phyloP scores from a whole-genome alignment of 2,797 vertebrate genomes.

The Neopelma chrysocephalum region DNA sequence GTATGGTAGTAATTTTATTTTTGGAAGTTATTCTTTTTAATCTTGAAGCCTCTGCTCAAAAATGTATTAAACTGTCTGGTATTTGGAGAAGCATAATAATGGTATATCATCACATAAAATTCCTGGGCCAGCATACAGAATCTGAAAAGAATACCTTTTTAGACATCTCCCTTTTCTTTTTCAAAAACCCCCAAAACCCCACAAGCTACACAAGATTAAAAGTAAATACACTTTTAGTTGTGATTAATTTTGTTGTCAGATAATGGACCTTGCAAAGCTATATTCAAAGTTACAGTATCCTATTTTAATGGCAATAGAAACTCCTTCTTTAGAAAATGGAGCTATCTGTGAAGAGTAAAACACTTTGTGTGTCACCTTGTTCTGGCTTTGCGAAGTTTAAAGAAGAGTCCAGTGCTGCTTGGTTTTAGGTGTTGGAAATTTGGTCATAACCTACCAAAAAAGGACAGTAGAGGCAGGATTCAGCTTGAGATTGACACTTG shows the following conservation, averaged over 20 bases:
- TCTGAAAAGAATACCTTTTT: neutral
- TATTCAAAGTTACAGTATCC: neutral
- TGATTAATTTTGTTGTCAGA: neutral
- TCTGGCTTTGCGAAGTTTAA: neutral
- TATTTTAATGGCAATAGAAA: neutral
- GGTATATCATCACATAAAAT: conserved; percentile 11
- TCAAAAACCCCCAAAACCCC: neutral
- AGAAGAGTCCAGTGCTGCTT: neutral
- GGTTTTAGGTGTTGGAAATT: neutral
- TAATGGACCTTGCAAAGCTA: neutral
- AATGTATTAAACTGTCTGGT: neutral
- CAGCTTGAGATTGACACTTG: neutral
- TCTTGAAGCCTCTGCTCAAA: conserved; percentile 17
- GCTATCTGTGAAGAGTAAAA: neutral
- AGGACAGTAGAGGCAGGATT: neutral
- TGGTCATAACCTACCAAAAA: neutral
- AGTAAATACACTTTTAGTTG: neutral
- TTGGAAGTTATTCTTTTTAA: conserved; percentile 26
- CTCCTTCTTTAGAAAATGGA: neutral
- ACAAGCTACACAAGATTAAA: neutral
- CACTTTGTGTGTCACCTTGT: neutral
- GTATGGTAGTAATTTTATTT: neutral
- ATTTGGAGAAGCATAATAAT: conserved; percentile 1
- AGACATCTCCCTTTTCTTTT: neutral
- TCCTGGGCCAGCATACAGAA: neutral